Conservation (phyloP, 2,797 vertebrate genomes). For the Alcedo atthis region DNA sequence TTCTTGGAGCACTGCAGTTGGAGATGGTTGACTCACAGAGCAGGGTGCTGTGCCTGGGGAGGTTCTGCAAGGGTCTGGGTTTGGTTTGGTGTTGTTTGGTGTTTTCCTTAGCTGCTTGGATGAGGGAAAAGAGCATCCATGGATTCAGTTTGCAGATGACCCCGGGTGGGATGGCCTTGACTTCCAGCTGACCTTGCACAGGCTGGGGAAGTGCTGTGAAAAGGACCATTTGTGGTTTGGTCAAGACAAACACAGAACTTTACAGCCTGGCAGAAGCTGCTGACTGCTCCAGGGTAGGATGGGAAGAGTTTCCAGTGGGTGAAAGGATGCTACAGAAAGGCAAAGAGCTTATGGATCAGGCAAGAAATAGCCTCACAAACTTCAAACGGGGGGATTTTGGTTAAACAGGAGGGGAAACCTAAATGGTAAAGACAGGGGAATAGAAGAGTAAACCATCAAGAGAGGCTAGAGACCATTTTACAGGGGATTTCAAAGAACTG, state of each 20-base stretch:
- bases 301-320: background rate
- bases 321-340: background rate
- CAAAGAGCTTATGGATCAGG: background rate
- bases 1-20: rapidly evolving
- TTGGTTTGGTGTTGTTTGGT: background rate
- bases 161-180: background rate
- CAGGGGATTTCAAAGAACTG: background rate
- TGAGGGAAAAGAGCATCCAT: background rate
- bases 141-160: background rate
- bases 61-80: background rate
- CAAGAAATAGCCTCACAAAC: background rate
- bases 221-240: background rate
- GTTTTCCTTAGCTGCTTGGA: background rate
- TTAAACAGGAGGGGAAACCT: background rate
- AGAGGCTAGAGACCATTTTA: background rate
- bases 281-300: background rate
- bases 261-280: background rate
- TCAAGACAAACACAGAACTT: background rate
- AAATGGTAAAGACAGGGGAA: background rate
- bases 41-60: background rate
- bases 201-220: background rate
- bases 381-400: background rate
- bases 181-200: background rate
- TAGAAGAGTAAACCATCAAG: background rate
- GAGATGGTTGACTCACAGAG: background rate